These are phyloP conservation scores for Branchellion lobata DNA, from an alignment of 2,888 invertebrate species.

Conservation along the genomic window DNA sequence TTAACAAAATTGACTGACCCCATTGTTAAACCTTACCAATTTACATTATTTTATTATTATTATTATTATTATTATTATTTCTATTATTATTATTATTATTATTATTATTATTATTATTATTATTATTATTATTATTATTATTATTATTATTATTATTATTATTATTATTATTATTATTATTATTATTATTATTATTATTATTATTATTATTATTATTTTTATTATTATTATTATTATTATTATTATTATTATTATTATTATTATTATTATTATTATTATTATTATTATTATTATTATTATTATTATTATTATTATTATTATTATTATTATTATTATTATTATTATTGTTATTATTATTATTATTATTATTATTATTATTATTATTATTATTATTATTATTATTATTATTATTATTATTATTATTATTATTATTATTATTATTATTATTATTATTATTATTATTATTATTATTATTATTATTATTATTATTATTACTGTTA, in stretches of 20 bases:
- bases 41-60: too few species aligned
- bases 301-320: constrained; percentile 18
- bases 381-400: constrained; percentile 19
- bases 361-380: not conserved
- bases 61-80: too few species aligned
- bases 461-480: constrained; percentile 15
- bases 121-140: too few species aligned
- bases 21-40: too few species aligned
- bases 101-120: too few species aligned
- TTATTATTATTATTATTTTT: too few species aligned
- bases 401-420: constrained; percentile 23
- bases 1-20: too few species aligned
- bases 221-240: not conserved
- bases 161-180: too few species aligned
- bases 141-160: too few species aligned
- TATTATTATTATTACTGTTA: too few species aligned
- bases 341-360: constrained; percentile 16
- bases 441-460: constrained; percentile 7
- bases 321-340: constrained; percentile 24
- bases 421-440: constrained; percentile 23
- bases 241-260: not conserved
- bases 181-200: too few species aligned
- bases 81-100: too few species aligned
- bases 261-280: constrained; percentile 8
- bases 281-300: constrained; percentile 6